Evolutionary conservation across 2,113 vertebrate genomes (phyloP).

Genomic region (Halichoerus grypus): DNA sequence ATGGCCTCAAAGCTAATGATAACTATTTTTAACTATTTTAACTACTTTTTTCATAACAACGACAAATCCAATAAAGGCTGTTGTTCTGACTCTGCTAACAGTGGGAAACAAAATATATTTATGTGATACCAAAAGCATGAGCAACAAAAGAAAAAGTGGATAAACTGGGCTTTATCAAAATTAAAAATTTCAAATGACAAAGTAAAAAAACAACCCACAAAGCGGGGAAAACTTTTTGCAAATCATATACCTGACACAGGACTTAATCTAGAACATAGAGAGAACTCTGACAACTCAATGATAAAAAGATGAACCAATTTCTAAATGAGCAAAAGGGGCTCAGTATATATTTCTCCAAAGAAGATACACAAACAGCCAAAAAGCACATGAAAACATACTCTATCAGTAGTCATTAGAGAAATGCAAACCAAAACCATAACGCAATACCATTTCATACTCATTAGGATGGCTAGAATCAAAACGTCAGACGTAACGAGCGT

Average conservation of each 20-base stretch:
- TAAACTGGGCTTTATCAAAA: background rate
- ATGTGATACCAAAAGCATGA: background rate
- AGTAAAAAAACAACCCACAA: background rate
- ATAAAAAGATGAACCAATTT: background rate
- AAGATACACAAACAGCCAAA: background rate
- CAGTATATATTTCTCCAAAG: background rate
- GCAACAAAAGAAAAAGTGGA: background rate
- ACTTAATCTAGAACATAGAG: background rate
- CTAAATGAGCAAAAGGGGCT: constrained; percentile 6
- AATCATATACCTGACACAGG: background rate
- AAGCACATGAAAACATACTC: background rate
- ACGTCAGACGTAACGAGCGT: background rate
- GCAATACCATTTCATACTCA: background rate
- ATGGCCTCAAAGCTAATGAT: background rate
- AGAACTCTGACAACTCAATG: background rate
- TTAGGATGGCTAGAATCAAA: background rate
- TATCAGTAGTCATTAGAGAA: background rate
- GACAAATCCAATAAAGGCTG: constrained; percentile 32
- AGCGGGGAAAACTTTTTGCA: background rate
- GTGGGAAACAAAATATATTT: background rate
- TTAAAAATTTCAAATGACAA: constrained; percentile 32
- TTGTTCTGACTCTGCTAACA: background rate
- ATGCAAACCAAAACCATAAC: background rate
- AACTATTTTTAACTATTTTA: constrained; percentile 50
- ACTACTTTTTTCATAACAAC: background rate